Conservation (phyloP, 2,113 vertebrate genomes). For the Gasterosteus nipponicus region DNA sequence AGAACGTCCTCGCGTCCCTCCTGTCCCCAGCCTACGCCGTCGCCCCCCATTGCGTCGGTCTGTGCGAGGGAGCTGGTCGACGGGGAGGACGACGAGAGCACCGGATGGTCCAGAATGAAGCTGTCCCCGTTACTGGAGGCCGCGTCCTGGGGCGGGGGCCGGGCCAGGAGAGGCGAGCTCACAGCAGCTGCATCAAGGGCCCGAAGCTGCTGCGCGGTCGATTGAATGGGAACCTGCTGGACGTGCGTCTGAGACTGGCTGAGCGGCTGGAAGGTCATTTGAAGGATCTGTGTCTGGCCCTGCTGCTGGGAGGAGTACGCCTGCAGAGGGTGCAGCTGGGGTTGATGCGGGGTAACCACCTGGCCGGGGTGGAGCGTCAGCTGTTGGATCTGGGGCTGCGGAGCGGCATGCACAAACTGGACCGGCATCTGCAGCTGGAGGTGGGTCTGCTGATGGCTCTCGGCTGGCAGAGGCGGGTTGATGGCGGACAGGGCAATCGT, state of each 20-base stretch:
- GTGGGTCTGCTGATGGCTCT: constrained; percentile 76
- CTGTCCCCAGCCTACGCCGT: constrained; percentile 63
- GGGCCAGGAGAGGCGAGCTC: constrained; percentile 48
- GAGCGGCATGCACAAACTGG: constrained; percentile 75
- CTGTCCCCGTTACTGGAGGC: constrained; percentile 61
- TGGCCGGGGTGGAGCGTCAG: constrained; percentile 70
- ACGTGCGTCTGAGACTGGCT: constrained; percentile 71
- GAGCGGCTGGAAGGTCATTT: constrained; percentile 81
- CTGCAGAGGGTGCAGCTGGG: constrained; percentile 73
- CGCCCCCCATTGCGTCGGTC: constrained; percentile 68
- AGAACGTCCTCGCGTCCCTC: constrained; percentile 49
- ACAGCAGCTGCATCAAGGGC: constrained; percentile 57
- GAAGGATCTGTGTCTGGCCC: constrained; percentile 77
- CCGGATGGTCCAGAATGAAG: constrained; percentile 67
- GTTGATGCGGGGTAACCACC: constrained; percentile 73
- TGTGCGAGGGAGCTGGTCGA: constrained; percentile 73
- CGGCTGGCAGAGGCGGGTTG: constrained; percentile 64
- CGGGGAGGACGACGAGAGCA: constrained; percentile 65
- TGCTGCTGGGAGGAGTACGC: constrained; percentile 68
- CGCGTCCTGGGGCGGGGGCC: constrained; percentile 63
- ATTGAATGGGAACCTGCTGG: constrained; percentile 76
- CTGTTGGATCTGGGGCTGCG: constrained; percentile 76
- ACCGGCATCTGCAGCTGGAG: constrained; percentile 81
- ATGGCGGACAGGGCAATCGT: constrained; percentile 79
- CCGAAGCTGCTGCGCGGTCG: constrained; percentile 72